Evolutionary conservation across 2,113 vertebrate species (phyloP).

Genomic region (Esox niger): DNA sequence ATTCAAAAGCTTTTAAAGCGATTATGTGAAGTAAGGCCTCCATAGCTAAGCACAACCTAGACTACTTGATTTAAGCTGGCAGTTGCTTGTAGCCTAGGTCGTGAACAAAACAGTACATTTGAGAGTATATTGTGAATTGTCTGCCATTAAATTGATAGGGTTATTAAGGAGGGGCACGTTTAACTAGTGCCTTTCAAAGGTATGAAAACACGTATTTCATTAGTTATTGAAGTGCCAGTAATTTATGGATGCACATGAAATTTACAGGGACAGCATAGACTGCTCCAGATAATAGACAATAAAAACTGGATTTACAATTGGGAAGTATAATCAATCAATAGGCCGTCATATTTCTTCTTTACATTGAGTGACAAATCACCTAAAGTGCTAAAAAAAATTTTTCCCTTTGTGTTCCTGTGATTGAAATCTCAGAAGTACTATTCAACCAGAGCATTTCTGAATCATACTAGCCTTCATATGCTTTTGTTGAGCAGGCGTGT

Average conservation of each 20-base stretch:
- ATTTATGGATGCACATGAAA: slow-evolving; percentile 58
- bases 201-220: slow-evolving; percentile 49
- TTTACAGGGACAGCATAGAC: slow-evolving; percentile 28
- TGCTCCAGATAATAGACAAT: slow-evolving; percentile 36
- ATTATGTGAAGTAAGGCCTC: slow-evolving; percentile 57
- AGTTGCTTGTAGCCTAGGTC: slow-evolving; percentile 37
- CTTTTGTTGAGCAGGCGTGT: background rate
- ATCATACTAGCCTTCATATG: background rate
- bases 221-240: slow-evolving; percentile 59
- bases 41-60: slow-evolving; percentile 49
- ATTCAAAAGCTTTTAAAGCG: slow-evolving; percentile 58
- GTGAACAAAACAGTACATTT: slow-evolving; percentile 56
- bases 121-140: slow-evolving; percentile 49
- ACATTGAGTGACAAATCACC: slow-evolving; percentile 38
- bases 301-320: slow-evolving; percentile 53
- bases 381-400: slow-evolving; percentile 50
- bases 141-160: slow-evolving; percentile 68
- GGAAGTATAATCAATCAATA: slow-evolving; percentile 42
- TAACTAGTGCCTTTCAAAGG: slow-evolving; percentile 56
- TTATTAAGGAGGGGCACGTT: slow-evolving; percentile 57
- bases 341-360: slow-evolving; percentile 48
- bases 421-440: slow-evolving; percentile 4
- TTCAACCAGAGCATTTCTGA: background rate
- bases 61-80: slow-evolving; percentile 52
- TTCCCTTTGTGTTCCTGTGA: slow-evolving; percentile 41